A percentile compares a stretch with the other conserved stretches of the same genome.
Evolutionary conservation across 1,140 invertebrate species (phyloP).

Genomic region (Druon quercuslanigerum): DNA sequence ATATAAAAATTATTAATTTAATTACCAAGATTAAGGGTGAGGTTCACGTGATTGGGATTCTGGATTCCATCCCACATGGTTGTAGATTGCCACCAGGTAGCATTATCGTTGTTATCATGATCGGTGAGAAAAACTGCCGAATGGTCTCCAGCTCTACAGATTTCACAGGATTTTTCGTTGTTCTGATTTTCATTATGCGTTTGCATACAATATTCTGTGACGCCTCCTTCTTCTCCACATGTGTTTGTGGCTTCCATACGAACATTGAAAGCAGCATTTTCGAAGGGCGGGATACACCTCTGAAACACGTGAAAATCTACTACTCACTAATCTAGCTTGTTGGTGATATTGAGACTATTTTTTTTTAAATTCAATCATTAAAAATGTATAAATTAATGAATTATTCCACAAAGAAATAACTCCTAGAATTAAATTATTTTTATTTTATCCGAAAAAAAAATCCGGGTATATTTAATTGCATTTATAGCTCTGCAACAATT

Average conservation of each 20-base stretch:
- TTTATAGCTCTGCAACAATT: no score
- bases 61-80: slow-evolving; percentile 96
- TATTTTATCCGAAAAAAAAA: no score
- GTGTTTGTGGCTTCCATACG: slow-evolving; percentile 96
- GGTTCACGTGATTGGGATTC: slow-evolving; percentile 92
- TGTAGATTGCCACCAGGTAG: slow-evolving; percentile 99
- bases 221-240: slow-evolving; percentile 85
- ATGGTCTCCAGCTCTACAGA: slow-evolving; percentile 80
- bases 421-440: neutral
- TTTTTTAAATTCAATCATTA: no score
- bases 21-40: slow-evolving; percentile 92
- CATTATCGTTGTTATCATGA: slow-evolving; percentile 89
- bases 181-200: slow-evolving; percentile 78
- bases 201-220: slow-evolving; percentile 92
- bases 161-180: slow-evolving; percentile 74
- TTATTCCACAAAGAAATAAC: slow-evolving; percentile 33
- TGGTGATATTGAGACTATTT: no score
- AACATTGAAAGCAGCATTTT: slow-evolving; percentile 94
- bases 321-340: slow-evolving; percentile 4
- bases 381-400: neutral
- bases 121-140: slow-evolving; percentile 91
- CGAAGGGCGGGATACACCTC: slow-evolving; percentile 96
- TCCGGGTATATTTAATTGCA: no score
- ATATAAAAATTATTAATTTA: slow-evolving; percentile 62
- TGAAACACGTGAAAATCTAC: slow-evolving; percentile 72